phyloP scores from a whole-genome alignment of 1,140 invertebrate species.

The Eupeodes corollae region DNA sequence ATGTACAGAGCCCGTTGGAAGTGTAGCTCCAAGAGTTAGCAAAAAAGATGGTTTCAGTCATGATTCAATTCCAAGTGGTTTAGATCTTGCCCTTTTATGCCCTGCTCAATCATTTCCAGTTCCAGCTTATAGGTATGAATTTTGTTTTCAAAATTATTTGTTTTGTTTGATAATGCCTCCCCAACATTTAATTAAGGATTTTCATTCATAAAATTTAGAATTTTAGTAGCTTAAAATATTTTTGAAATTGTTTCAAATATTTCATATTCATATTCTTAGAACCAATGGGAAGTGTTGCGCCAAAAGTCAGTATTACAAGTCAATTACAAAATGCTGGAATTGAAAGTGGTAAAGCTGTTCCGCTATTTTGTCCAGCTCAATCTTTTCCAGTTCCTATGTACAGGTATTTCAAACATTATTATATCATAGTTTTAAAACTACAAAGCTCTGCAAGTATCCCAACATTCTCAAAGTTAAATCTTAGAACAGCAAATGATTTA shows the following conservation, averaged over 20 bases:
- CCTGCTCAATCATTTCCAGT: constrained; percentile 45
- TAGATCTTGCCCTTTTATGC: constrained; percentile 39
- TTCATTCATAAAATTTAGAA: no score
- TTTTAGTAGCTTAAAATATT: no score
- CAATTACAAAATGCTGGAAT: no score
- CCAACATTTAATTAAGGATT: constrained; percentile 42
- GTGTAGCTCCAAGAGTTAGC: constrained; percentile 47
- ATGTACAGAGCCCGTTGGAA: constrained; percentile 49
- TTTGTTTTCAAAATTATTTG: no score
- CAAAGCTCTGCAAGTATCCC: neutral
- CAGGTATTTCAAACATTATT: constrained; percentile 37
- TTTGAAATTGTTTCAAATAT: constrained; percentile 7
- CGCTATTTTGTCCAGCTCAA: constrained; percentile 42
- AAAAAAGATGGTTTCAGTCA: constrained; percentile 34
- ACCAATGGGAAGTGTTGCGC: constrained; percentile 55
- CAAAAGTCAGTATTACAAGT: no score
- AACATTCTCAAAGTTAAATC: neutral
- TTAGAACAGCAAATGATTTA: neutral
- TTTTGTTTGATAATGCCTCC: neutral
- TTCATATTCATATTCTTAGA: constrained; percentile 40
- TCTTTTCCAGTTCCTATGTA: constrained; percentile 44
- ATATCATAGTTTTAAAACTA: neutral
- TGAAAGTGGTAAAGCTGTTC: neutral
- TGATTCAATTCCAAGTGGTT: constrained; percentile 14
- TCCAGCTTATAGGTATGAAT: constrained; percentile 43